Evolutionary conservation across 2,888 invertebrate species (phyloP).

Genomic region (Mellilla xanthometata): DNA sequence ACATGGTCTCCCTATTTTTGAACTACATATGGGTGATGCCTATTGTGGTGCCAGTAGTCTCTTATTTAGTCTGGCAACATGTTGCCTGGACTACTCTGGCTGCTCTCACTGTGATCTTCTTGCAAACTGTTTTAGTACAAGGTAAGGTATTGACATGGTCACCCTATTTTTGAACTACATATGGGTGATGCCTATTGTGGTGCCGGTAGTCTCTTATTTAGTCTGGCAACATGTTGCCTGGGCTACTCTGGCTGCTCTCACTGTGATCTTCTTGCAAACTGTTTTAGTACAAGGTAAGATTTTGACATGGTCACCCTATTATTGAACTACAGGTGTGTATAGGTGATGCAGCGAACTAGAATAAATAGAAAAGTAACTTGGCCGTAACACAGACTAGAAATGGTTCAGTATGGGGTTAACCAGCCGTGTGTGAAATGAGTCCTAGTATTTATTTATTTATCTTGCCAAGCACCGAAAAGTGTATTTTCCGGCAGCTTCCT

Average conservation of each 20-base stretch:
- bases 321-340: too few relatives aligned
- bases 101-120: constrained; percentile 70
- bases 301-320: too few relatives aligned
- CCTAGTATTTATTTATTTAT: too few relatives aligned
- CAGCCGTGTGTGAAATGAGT: too few relatives aligned
- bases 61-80: constrained; percentile 72
- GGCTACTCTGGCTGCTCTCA: constrained; percentile 66
- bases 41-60: constrained; percentile 84
- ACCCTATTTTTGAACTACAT: constrained; percentile 88
- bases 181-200: constrained; percentile 91
- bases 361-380: too few relatives aligned
- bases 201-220: constrained; percentile 78
- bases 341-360: too few relatives aligned
- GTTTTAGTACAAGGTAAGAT: constrained; percentile 82
- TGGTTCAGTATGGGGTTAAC: too few relatives aligned
- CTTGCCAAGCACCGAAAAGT: too few relatives aligned
- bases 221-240: constrained; percentile 71
- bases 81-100: constrained; percentile 66
- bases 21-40: constrained; percentile 93
- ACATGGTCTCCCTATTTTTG: constrained; percentile 85
- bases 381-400: too few relatives aligned
- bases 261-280: constrained; percentile 81
- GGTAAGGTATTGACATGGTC: constrained; percentile 87
- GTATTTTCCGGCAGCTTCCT: too few relatives aligned
- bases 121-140: constrained; percentile 84